A percentile compares a stretch with the other conserved stretches of the same genome.
Conservation (phyloP, 2,797 vertebrate species). For the Acridotheres tristis region DNA sequence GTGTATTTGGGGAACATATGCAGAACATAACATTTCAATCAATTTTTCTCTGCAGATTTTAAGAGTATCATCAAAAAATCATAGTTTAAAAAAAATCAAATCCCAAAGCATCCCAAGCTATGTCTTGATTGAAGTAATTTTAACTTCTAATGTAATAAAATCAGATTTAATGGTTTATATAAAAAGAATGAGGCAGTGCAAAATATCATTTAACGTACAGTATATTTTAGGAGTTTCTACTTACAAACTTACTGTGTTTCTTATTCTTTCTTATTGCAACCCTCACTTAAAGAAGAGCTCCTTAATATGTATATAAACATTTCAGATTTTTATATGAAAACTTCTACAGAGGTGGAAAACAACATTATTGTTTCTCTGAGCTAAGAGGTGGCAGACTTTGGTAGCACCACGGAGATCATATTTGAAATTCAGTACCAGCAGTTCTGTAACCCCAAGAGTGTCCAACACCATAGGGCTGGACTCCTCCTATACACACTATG, state of each 20-base stretch:
- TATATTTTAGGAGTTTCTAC: not conserved
- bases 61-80: slow-evolving; percentile 4
- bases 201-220: not conserved
- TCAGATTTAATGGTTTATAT: not conserved
- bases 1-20: not conserved
- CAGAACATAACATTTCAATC: slow-evolving; percentile 33
- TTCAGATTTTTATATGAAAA: not conserved
- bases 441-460: not conserved
- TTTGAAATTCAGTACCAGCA: not conserved
- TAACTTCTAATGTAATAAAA: slow-evolving; percentile 17
- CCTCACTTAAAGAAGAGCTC: not conserved
- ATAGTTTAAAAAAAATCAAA: not conserved
- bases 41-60: slow-evolving; percentile 2
- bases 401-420: not conserved
- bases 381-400: not conserved
- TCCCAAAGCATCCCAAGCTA: not conserved
- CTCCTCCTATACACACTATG: accelerated
- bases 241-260: not conserved
- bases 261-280: not conserved
- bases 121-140: slow-evolving; percentile 19
- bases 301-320: not conserved
- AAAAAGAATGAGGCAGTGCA: not conserved
- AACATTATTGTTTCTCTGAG: not conserved
- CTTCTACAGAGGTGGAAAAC: not conserved
- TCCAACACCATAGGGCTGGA: not conserved